A percentile compares a stretch with the other conserved stretches of the same genome.
Conservation (phyloP, 2,797 vertebrate species). For the Acanthornis magna region DNA sequence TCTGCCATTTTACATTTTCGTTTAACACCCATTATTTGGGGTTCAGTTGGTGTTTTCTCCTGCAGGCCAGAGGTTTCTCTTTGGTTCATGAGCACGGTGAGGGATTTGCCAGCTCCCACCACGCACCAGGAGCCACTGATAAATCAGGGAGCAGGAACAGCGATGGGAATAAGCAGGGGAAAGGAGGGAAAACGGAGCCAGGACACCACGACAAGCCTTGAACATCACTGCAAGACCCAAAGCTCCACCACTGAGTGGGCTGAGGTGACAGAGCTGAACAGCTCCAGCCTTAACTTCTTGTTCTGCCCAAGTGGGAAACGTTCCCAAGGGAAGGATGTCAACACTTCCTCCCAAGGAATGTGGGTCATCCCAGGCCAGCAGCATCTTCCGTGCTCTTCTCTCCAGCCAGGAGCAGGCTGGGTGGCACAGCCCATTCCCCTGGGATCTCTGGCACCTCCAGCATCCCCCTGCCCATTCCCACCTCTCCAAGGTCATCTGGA, state of each 20-base stretch:
- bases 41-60: conserved; percentile 1
- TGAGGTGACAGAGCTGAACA: neutral
- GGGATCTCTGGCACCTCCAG: neutral
- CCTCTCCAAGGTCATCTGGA: neutral
- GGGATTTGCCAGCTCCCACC: neutral
- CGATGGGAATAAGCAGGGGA: neutral
- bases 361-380: neutral
- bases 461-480: neutral
- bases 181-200: neutral
- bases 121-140: neutral
- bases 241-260: neutral
- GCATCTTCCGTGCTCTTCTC: neutral
- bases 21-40: neutral
- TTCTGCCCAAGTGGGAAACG: accelerated
- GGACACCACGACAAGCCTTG: accelerated
- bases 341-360: neutral
- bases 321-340: neutral
- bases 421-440: neutral
- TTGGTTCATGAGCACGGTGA: neutral
- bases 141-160: no score
- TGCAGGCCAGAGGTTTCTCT: neutral
- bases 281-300: neutral
- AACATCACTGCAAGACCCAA: neutral
- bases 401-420: neutral
- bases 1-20: conserved; percentile 53